Evolutionary conservation across 2,113 vertebrate genomes (phyloP).

Genomic region (Coregonus clupeaformis): DNA sequence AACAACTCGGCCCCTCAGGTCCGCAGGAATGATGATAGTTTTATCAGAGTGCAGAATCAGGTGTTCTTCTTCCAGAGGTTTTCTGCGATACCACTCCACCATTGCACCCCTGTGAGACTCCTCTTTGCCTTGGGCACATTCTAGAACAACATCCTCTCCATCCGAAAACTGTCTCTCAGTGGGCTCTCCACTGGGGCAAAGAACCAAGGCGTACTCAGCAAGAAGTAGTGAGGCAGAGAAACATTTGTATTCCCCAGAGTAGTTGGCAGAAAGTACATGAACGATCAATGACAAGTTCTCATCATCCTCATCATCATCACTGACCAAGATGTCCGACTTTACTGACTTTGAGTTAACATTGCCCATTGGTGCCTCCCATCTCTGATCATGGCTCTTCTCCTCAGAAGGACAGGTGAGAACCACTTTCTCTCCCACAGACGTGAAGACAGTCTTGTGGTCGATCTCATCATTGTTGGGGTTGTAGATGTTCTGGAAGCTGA

Average conservation of each 20-base stretch:
- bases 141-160: conserved; percentile 19
- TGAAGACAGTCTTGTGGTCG: conserved; percentile 37
- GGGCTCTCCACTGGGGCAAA: conserved; percentile 52
- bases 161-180: neutral
- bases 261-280: conserved; percentile 22
- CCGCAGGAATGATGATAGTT: conserved; percentile 20
- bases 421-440: conserved; percentile 54
- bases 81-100: conserved; percentile 62
- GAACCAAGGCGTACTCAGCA: conserved; percentile 46
- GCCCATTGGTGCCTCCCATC: conserved; percentile 70
- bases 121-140: conserved; percentile 24
- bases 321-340: conserved; percentile 5
- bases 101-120: neutral
- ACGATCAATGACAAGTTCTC: conserved; percentile 58
- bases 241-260: conserved; percentile 64
- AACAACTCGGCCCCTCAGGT: conserved; percentile 39
- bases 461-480: conserved; percentile 33
- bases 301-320: neutral
- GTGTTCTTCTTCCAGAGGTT: conserved; percentile 2
- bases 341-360: conserved; percentile 27
- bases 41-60: conserved; percentile 47
- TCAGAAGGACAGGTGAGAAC: conserved; percentile 51
- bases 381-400: conserved; percentile 16
- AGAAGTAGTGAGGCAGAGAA: conserved; percentile 23
- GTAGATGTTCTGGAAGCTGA: conserved; percentile 57